Conservation (phyloP, 2,888 invertebrate genomes). For the Isotomurus palustris region DNA sequence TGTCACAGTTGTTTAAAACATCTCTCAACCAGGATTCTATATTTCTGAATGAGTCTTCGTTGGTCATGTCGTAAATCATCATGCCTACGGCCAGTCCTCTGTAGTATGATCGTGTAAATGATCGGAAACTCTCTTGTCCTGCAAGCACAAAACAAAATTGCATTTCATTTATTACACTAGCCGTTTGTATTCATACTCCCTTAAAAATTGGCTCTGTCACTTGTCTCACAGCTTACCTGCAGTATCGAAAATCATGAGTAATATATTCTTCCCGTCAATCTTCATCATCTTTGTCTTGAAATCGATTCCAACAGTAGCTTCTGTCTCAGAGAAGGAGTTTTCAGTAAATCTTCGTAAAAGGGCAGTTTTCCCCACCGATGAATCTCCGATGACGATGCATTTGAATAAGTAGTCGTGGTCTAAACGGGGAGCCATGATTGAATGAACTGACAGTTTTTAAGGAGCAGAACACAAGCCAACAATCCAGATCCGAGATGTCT, state of each 20-base stretch:
- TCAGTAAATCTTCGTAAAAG: constrained; percentile 24
- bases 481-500: too few species aligned
- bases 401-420: constrained; percentile 29
- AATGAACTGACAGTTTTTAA: too few species aligned
- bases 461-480: too few species aligned
- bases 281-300: constrained; percentile 21
- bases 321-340: constrained; percentile 19
- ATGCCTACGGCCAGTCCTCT: constrained; percentile 22
- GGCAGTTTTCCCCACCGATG: constrained; percentile 23
- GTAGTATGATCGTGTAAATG: constrained; percentile 26
- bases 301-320: constrained; percentile 27
- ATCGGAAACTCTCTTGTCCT: constrained; percentile 23
- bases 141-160: constrained; percentile 5
- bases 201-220: too few species aligned
- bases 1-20: constrained; percentile 16
- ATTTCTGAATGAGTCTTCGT: constrained; percentile 15
- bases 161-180: too few species aligned
- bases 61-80: constrained; percentile 24
- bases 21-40: constrained; percentile 16
- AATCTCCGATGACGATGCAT: constrained; percentile 23
- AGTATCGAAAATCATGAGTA: constrained; percentile 25
- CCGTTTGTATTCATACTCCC: too few species aligned
- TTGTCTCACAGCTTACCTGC: constrained; percentile 4
- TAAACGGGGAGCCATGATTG: too few species aligned
- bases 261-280: constrained; percentile 20